Evolutionary conservation across 1,140 invertebrate species (phyloP).

Genomic region (Heliconius nattereri): DNA sequence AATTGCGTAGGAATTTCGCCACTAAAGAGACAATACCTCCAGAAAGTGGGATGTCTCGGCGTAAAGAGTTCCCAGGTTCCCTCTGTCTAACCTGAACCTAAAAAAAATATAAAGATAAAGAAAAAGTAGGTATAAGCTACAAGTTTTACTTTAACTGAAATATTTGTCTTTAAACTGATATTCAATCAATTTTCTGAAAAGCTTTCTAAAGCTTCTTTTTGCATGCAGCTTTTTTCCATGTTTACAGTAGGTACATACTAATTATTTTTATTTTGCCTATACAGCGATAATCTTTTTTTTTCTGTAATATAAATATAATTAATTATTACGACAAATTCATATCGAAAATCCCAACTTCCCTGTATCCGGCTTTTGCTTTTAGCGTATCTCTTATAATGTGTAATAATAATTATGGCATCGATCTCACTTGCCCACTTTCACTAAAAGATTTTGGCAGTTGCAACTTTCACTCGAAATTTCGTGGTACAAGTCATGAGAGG

Average conservation of each 20-base stretch:
- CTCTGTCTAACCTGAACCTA: neutral
- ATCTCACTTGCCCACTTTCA: slow-evolving; percentile 76
- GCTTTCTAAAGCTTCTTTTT: too few relatives aligned
- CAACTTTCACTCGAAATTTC: slow-evolving; percentile 64
- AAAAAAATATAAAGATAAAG: neutral
- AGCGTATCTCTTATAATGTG: slow-evolving; percentile 76
- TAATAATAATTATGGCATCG: slow-evolving; percentile 80
- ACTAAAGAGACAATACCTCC: too few relatives aligned
- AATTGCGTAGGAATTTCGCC: neutral
- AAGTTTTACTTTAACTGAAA: too few relatives aligned
- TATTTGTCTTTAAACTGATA: too few relatives aligned
- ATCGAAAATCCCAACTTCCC: neutral
- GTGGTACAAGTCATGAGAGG: slow-evolving; percentile 39
- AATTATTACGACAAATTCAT: neutral
- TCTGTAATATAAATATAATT: neutral
- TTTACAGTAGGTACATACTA: too few relatives aligned
- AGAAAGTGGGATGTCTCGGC: too few relatives aligned
- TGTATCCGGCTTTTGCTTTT: slow-evolving; percentile 72
- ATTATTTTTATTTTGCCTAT: too few relatives aligned
- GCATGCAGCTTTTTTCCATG: neutral
- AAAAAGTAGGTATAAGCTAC: neutral
- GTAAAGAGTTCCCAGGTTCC: too few relatives aligned
- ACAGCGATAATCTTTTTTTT: too few relatives aligned
- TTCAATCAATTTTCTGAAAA: neutral
- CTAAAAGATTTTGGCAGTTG: slow-evolving; percentile 73